Base-by-base conservation (phyloP, 2,797 vertebrate species). In the Cyprinodon diabolis region DNA sequence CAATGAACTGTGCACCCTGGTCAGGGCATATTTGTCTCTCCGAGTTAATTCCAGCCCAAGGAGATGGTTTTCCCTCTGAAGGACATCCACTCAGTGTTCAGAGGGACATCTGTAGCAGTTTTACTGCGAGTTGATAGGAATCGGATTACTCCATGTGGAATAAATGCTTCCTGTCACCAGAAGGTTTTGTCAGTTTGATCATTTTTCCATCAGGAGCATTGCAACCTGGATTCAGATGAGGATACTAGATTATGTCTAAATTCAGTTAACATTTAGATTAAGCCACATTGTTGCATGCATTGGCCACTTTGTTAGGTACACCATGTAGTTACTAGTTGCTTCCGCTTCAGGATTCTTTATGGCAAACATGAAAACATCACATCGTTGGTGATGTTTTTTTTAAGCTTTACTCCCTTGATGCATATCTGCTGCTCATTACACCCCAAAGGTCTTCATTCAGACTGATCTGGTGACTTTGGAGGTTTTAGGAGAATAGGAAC, bases 31-130 rank as follows among this genome's bases (percentile, higher is more conserved):
- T 89, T 90, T 90, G 79, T 87, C 80, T 82, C 78, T 87, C 69
- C 77, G 77, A 80, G 76, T 91, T 88, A 83, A 89, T 90, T 88
- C 87, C 30, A 58, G 74, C 86, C 87, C 80, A 43, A 85, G 86
- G 87, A 84, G 71, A 83, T 68, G 79, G 65, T 76, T 88, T 88
- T 58, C 80, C 83, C 79, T 88, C 84, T 88, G 78, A 85, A 69
- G 87, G 86, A 91, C 89, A 88, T 87, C 74, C 77, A 69, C 75
- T 79, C 82, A 63, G 84, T 83, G 82, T 78, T 37, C 80, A 80
- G 72, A 69, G 73, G 76, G 78, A 75, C 82, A 66, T 72, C 68
- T 1, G 67, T 71, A 68, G 76, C 74, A 81, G 69, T 69, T 76
- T 79, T 52, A 65, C 62, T 65, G 13, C 45, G 62, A 23, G 40